Percentiles rank a stretch among this genome's conserved stretches.
These are phyloP conservation scores for Meiosimyza platycephala DNA, from an alignment of 2,888 invertebrate species.

Conservation along the genomic window DNA sequence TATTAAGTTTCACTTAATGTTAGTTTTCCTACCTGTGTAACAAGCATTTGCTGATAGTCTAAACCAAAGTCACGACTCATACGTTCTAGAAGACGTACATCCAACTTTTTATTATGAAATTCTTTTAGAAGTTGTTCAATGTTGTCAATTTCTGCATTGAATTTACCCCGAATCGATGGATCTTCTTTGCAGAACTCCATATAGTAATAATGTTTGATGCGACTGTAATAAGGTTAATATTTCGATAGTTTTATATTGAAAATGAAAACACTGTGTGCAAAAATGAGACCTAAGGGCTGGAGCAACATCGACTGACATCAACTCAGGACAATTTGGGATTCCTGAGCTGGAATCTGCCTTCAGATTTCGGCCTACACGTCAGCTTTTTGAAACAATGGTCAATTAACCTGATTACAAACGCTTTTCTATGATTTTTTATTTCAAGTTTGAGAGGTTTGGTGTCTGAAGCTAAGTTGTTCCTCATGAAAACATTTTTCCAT, in stretches of 20 bases:
- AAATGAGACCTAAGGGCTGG: too few relatives aligned
- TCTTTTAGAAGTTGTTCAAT: slow-evolving; percentile 61
- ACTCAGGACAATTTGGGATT: too few relatives aligned
- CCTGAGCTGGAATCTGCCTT: too few relatives aligned
- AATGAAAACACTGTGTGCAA: not conserved
- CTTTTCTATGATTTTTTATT: too few relatives aligned
- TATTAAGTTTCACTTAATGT: not conserved
- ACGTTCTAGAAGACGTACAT: slow-evolving; percentile 61
- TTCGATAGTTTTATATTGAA: not conserved
- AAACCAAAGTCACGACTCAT: slow-evolving; percentile 65
- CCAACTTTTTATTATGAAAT: slow-evolving; percentile 61
- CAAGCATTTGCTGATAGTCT: slow-evolving; percentile 63
- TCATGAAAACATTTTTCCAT: too few relatives aligned
- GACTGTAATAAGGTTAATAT: slow-evolving; percentile 48
- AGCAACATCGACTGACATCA: too few relatives aligned
- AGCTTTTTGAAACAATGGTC: too few relatives aligned
- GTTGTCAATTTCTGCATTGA: slow-evolving; percentile 62
- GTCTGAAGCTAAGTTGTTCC: not conserved
- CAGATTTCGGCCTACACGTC: too few relatives aligned
- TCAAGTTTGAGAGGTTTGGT: too few relatives aligned
- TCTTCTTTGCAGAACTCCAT: slow-evolving; percentile 65
- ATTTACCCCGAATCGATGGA: slow-evolving; percentile 59
- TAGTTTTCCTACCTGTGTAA: slow-evolving; percentile 55
- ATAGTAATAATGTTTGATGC: slow-evolving; percentile 65
- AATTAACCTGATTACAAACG: not conserved